phyloP scores from a whole-genome alignment of 2,113 vertebrate species.

The Sus scrofa region T2T-Sscrofa CM000823.6:53076001-53076500 shows the following conservation, averaged over 20 bases:
- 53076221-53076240: neutral
- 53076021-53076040: slow-evolving; percentile 85
- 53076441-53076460: neutral
- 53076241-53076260: neutral
- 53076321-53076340: neutral
- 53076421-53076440: neutral
- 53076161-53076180: neutral
- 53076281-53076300: neutral
- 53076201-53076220: neutral
- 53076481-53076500: slow-evolving; percentile 2
- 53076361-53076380: neutral
- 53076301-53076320: neutral
- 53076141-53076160: neutral
- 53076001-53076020: slow-evolving; percentile 90
- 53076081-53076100: slow-evolving; percentile 95
- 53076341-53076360: neutral
- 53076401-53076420: neutral
- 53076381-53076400: neutral
- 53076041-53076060: slow-evolving; percentile 95
- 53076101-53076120: slow-evolving; percentile 92
- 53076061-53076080: slow-evolving; percentile 94
- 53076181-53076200: neutral
- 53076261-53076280: neutral
- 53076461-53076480: neutral
- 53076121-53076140: slow-evolving; percentile 91